A percentile compares a stretch with the other conserved stretches of the same genome.
Evolutionary conservation across 1,140 invertebrate genomes (phyloP).

Genomic region (Piezodorus guildinii): DNA sequence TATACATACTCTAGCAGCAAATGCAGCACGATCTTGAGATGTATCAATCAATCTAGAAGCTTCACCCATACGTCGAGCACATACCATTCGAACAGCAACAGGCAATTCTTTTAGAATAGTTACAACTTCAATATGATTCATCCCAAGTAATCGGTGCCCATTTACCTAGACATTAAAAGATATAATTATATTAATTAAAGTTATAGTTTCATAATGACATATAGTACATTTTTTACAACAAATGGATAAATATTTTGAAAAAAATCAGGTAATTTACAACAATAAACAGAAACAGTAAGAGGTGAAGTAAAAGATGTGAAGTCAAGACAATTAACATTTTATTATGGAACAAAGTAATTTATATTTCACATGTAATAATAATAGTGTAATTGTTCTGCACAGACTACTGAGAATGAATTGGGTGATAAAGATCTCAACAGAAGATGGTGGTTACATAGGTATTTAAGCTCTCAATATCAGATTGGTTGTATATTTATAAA

Average conservation of each 20-base stretch:
- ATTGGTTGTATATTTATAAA: too few relatives aligned
- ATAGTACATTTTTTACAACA: not conserved
- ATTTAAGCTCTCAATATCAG: too few relatives aligned
- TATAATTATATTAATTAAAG: slow-evolving; percentile 29
- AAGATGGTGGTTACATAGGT: too few relatives aligned
- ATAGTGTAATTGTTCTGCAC: too few relatives aligned
- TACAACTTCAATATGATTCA: slow-evolving; percentile 93
- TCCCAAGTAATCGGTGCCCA: slow-evolving; percentile 82
- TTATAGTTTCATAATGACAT: not conserved
- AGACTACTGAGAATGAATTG: too few relatives aligned
- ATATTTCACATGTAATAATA: too few relatives aligned
- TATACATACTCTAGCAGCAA: slow-evolving; percentile 54
- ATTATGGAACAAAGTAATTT: too few relatives aligned
- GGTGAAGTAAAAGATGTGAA: too few relatives aligned
- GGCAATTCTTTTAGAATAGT: slow-evolving; percentile 90
- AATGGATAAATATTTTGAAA: not conserved
- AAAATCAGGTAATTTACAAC: not conserved
- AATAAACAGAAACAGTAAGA: not conserved
- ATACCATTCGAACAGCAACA: slow-evolving; percentile 86
- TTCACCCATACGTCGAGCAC: slow-evolving; percentile 55
- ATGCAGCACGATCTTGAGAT: slow-evolving; percentile 49
- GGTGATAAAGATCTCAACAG: too few relatives aligned
- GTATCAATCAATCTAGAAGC: slow-evolving; percentile 52
- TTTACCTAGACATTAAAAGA: slow-evolving; percentile 62
- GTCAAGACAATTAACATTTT: too few relatives aligned